These are phyloP conservation scores for Sebastolobus alascanus DNA, from an alignment of 2,797 vertebrate genomes.

Conservation along the genomic window DNA sequence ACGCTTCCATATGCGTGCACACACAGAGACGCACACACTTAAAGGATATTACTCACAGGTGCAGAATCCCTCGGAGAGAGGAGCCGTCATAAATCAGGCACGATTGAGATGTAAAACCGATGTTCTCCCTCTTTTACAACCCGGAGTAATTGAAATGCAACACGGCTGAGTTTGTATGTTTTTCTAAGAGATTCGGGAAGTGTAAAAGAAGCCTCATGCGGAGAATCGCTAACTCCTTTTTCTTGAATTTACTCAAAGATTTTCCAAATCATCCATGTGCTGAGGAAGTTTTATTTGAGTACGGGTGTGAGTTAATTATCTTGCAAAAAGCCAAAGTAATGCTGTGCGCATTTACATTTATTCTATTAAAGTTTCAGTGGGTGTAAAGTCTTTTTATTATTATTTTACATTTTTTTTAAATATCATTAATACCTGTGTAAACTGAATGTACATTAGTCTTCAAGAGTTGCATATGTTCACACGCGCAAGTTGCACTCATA, in stretches of 20 bases:
- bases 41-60: conserved; percentile 75
- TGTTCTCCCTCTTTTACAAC: conserved; percentile 67
- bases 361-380: not conserved
- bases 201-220: conserved; percentile 39
- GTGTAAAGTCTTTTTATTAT: not conserved
- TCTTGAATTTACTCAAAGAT: conserved; percentile 15
- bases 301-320: conserved; percentile 5
- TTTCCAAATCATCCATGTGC: conserved; percentile 23
- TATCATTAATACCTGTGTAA: not conserved
- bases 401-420: not conserved
- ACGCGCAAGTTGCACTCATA: not conserved
- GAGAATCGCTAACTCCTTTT: conserved; percentile 36
- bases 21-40: conserved; percentile 41
- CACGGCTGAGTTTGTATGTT: conserved; percentile 57
- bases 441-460: not conserved
- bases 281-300: conserved; percentile 27
- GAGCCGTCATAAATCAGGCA: conserved; percentile 69
- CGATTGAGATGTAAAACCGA: conserved; percentile 78
- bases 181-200: conserved; percentile 59
- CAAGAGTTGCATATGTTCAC: not conserved
- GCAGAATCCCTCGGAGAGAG: conserved; percentile 66
- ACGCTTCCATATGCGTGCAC: conserved; percentile 18
- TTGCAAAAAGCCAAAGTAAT: conserved; percentile 1
- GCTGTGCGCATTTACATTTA: conserved; percentile 20
- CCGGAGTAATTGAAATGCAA: conserved; percentile 58